Percentiles rank a stretch among this genome's conserved stretches.
Conservation (phyloP, 1,140 invertebrate genomes). For the Hycleus cichorii region DNA sequence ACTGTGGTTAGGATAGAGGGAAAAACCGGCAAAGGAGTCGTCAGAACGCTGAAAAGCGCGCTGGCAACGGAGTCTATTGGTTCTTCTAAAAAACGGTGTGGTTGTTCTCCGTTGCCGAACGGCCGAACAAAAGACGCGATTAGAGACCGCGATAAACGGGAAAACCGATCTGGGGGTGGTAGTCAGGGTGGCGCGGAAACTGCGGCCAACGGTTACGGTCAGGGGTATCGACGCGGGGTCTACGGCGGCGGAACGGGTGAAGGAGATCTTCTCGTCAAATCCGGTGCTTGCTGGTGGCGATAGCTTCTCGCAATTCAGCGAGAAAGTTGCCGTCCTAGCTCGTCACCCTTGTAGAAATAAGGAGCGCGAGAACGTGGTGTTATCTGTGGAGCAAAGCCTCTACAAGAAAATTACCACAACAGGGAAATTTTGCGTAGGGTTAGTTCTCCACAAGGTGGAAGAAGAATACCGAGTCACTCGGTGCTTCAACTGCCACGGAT, state of each 20-base stretch:
- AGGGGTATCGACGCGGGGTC: neutral
- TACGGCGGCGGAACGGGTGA: neutral
- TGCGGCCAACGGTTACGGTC: too few species aligned
- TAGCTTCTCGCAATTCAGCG: neutral
- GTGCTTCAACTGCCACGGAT: constrained; percentile 1
- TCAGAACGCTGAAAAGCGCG: too few species aligned
- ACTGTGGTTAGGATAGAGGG: too few species aligned
- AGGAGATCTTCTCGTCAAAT: neutral
- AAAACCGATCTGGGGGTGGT: neutral
- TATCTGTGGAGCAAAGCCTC: neutral
- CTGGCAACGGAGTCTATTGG: neutral
- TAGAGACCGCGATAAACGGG: neutral
- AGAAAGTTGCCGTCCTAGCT: neutral
- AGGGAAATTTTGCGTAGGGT: neutral
- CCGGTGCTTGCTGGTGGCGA: too few species aligned
- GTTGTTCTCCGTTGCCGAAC: neutral
- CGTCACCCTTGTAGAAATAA: neutral
- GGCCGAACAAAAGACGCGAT: too few species aligned
- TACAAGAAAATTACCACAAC: neutral
- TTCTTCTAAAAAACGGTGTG: neutral
- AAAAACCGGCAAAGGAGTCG: too few species aligned
- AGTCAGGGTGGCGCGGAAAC: neutral
- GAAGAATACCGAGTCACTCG: neutral
- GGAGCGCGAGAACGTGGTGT: neutral
- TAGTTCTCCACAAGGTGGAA: neutral